Percentiles rank a stretch among this genome's conserved stretches.
Conservation (phyloP, 2,113 vertebrate species). For the Callionymus lyra region DNA sequence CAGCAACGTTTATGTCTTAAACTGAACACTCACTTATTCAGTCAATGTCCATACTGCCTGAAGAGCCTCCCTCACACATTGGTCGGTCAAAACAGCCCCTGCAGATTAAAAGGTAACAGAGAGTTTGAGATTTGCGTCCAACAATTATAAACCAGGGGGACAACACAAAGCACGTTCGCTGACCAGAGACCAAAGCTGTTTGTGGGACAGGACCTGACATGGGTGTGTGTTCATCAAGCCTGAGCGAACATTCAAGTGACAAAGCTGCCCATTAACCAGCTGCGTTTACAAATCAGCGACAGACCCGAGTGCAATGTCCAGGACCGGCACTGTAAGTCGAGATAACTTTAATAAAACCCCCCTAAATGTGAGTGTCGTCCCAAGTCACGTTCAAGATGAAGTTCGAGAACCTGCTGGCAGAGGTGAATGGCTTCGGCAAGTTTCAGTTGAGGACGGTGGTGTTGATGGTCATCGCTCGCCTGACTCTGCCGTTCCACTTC, state of each 20-base stretch:
- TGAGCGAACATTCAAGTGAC: not conserved
- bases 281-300: not conserved
- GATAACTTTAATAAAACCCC: not conserved
- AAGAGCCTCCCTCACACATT: too few relatives aligned
- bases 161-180: too few relatives aligned
- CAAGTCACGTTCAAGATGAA: constrained; percentile 56
- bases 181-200: too few relatives aligned
- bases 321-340: not conserved
- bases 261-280: constrained; percentile 14
- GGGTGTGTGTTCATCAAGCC: too few relatives aligned
- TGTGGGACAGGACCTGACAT: too few relatives aligned
- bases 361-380: not conserved
- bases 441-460: constrained; percentile 61
- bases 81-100: too few relatives aligned
- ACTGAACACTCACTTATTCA: too few relatives aligned
- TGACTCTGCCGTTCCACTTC: constrained; percentile 75
- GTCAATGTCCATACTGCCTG: too few relatives aligned
- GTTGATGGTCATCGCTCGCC: constrained; percentile 58
- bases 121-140: too few relatives aligned
- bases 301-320: not conserved
- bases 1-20: too few relatives aligned
- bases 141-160: too few relatives aligned
- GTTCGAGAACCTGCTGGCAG: constrained; percentile 73
- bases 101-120: too few relatives aligned
- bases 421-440: constrained; percentile 71